These are phyloP conservation scores for Laothoe populi DNA, from an alignment of 2,888 invertebrate species.

Conservation along the genomic window DNA sequence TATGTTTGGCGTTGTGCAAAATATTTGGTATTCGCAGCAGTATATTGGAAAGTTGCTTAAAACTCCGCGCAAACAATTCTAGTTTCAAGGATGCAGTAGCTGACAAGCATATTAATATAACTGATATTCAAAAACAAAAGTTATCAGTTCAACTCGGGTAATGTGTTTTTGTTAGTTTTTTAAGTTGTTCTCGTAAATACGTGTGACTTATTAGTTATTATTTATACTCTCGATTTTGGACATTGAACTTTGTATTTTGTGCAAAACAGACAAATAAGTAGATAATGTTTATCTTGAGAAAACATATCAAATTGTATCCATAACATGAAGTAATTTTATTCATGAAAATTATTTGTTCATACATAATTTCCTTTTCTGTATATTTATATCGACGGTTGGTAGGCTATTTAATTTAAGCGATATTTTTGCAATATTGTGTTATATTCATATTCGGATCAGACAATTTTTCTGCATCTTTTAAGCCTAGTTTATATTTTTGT, in stretches of 20 bases:
- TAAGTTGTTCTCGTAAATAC: no score
- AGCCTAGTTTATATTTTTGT: no score
- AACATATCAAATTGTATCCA: no score
- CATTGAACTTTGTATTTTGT: slow-evolving; percentile 4
- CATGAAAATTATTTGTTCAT: no score
- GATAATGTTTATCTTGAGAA: background rate
- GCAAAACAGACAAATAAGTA: background rate
- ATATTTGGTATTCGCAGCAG: background rate
- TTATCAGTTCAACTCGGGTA: background rate
- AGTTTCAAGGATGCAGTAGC: background rate
- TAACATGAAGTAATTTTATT: no score
- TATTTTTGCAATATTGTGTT: no score
- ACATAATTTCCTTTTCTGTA: no score
- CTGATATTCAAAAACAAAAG: background rate
- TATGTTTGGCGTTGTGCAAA: background rate
- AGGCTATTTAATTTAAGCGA: no score
- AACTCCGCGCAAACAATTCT: slow-evolving; percentile 1
- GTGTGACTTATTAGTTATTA: no score
- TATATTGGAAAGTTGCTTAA: slow-evolving; percentile 1
- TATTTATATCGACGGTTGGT: no score
- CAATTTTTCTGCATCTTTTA: no score
- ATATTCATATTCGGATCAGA: no score
- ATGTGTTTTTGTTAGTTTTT: background rate
- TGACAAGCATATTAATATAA: background rate
- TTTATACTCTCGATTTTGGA: background rate